Base-by-base conservation (phyloP, 2,113 vertebrate genomes). In the Mungos mungo region DNA sequence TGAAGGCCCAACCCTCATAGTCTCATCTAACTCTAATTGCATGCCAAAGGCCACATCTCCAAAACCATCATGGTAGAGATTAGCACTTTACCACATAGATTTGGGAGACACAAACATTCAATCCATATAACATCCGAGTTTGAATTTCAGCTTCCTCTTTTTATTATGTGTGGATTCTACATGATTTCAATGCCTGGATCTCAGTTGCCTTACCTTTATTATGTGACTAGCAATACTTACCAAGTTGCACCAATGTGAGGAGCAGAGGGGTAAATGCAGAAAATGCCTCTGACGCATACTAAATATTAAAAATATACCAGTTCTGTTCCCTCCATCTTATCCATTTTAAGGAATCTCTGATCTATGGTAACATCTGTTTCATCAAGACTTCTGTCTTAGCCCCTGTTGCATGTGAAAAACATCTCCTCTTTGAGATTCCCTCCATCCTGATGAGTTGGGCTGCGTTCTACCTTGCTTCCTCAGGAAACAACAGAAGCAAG, bases 241-340 rank as follows among this genome's bases (percentile, higher is more conserved):
- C 7, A 6, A 14, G 25, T 1, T 1, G 6, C 4, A 54, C 5
- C 31, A 5, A 35, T 15, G 3, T 41, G 45, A 91, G 29, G 13
- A 38, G 3, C 10, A 71, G 8, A 47, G 2, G 11, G 69, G 57
- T 11, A 27, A 12, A 8, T 16, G 6, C 3, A 33, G 23, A 47
- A 66, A 54, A 72, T 66, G 2, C 16, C 31, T 72, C 33, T 47
- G 8, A 2, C 7, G 2, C 0, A 14, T 8, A 41, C 0, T 1
- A 31, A 2, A 16, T 25, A 45, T 25, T 8, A 35, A 13, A 16
- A 60, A 21, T 29, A 7, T 19, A 16, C 25, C 16, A 3, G 0
- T 47, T 63, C 9, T 69, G 52, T 29, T 79, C 27, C 52, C n/a
- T 66, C 33, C 7, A 12, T 15, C 18, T 23, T 9, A n/a, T 33